phyloP scores from a whole-genome alignment of 2,888 invertebrate species.

The Heteromurus nitidus region DNA sequence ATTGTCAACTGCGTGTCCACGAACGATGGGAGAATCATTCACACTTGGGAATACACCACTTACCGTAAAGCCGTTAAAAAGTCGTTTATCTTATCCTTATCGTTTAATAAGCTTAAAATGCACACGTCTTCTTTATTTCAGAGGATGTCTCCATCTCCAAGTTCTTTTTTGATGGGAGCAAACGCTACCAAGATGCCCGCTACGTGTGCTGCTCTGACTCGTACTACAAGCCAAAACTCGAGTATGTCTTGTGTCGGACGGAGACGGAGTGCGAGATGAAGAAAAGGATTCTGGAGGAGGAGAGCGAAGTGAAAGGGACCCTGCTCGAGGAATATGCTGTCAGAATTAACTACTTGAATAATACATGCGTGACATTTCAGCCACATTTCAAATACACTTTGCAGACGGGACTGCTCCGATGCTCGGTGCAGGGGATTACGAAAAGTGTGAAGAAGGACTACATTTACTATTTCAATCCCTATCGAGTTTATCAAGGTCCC shows the following conservation, averaged over 20 bases:
- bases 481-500: conserved; percentile 68
- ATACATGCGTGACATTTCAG: conserved; percentile 57
- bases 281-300: conserved; percentile 58
- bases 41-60: conserved; percentile 67
- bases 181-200: conserved; percentile 66
- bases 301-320: conserved; percentile 50
- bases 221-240: conserved; percentile 68
- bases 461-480: conserved; percentile 68
- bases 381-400: conserved; percentile 68
- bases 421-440: conserved; percentile 65
- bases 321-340: conserved; percentile 48
- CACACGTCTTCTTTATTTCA: conserved; percentile 20
- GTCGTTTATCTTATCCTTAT: background rate
- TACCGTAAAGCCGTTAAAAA: conserved; percentile 48
- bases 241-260: conserved; percentile 62
- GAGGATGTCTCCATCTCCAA: conserved; percentile 65
- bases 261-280: conserved; percentile 68
- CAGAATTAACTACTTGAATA: conserved; percentile 52
- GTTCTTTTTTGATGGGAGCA: conserved; percentile 66
- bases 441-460: conserved; percentile 52
- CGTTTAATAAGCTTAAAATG: background rate
- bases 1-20: conserved; percentile 64
- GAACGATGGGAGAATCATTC: conserved; percentile 50
- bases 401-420: conserved; percentile 59
- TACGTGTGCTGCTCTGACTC: conserved; percentile 67